Conservation (phyloP, 2,797 vertebrate genomes). For the Amphiprion clarkii region DNA sequence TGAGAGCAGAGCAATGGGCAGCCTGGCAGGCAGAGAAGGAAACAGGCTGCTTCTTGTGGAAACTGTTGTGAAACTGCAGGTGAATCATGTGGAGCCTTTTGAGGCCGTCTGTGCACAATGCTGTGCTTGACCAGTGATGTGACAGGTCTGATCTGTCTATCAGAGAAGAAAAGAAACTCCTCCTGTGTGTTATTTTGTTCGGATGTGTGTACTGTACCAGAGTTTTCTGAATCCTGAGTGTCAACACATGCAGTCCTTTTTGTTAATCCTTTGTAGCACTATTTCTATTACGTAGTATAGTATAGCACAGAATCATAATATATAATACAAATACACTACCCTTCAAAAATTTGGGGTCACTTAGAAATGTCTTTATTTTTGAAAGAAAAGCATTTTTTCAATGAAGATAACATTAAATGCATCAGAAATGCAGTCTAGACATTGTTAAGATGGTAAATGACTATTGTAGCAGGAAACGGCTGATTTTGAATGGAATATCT, state of each 20-base stretch:
- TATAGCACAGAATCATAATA: no score
- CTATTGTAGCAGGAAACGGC: no score
- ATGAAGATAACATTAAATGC: no score
- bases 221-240: constrained; percentile 12
- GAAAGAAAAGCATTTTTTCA: no score
- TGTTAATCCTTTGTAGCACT: not conserved
- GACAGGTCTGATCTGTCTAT: constrained; percentile 41
- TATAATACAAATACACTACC: no score
- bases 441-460: no score
- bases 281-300: no score
- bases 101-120: constrained; percentile 17
- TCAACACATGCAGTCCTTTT: constrained; percentile 3
- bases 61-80: constrained; percentile 45
- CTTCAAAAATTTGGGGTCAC: no score
- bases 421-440: no score
- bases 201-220: constrained; percentile 11
- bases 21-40: constrained; percentile 35
- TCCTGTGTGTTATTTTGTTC: constrained; percentile 31
- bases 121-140: constrained; percentile 52
- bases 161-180: constrained; percentile 53
- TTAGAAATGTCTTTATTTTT: no score
- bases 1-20: constrained; percentile 34
- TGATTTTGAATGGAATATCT: no score
- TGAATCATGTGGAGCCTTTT: constrained; percentile 46
- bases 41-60: constrained; percentile 37